Base-by-base conservation (phyloP, 2,888 invertebrate species). In the Corbicula japonica region DNA sequence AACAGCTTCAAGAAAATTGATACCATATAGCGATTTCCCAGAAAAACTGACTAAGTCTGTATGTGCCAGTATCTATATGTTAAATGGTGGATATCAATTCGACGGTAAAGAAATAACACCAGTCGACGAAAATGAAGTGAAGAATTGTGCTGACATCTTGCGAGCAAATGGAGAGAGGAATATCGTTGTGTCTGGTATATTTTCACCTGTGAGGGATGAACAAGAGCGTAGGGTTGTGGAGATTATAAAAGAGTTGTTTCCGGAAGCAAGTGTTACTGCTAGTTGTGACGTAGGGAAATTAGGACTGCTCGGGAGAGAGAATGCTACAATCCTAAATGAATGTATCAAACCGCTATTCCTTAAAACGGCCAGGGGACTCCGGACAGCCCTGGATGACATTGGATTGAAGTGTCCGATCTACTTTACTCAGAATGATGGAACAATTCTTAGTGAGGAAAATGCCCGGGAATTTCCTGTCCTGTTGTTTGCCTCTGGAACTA, bases 391-490 rank as follows among this genome's bases (percentile, higher is more conserved):
- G 18, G 35, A 78, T 23, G 81, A 84, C 1, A 68, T 91, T 26
- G 88, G 88, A 0, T 61, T 91, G 10, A 65, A 69, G 6, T 92
- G 92, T 63, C 92, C 92, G 1, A 80, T 92, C 56, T 92, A 83
- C 71, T 81, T 92, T 26, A 92, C 92, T 0, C 91, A 92, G 68
- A 92, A 92, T 80, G 91, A 92, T 63, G 92, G 92, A 5, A 92
- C 92, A 0, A 71, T 92, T n/a, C 84, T 91, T 56, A 88, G 89
- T 50, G 87, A 88, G 48, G 82, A 87, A 3, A 80, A 82, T n/a
- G 90, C 90, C 0, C 58, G 87, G 30, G 48, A 86, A 15, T 84
- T 76, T 52, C 92, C 92, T 0, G 89, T 93, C 0, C 77, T 80
- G 18, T 91, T 91, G 0, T 92, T 92, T 73, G 90, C 92, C 5